Evolutionary conservation across 2,797 vertebrate species (phyloP), one percentile per base, ranked within the genome.

Genomic region (Garrulus glandarius): DNA sequence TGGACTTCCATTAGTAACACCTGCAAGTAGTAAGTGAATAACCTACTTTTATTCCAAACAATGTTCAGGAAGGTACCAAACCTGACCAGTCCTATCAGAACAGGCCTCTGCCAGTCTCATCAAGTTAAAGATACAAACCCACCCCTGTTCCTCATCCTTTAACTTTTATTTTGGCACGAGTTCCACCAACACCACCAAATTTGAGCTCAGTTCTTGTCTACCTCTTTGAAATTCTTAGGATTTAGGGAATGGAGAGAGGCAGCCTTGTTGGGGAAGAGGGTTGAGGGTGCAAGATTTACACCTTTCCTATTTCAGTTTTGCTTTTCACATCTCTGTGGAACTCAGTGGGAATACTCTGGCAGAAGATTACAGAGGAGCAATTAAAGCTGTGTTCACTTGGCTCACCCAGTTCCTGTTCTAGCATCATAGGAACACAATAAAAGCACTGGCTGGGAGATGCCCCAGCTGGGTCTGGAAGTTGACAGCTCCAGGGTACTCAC

Each of bases 401-500:
- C 24, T 29, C n/a, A 70, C 20, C 77, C 50, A 81, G 24, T 6
- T n/a, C 15, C 61, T 67, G 13, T 6, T 24, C 43, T 13, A 67
- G 32, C 20, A 53, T 44, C 57, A 30, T 1, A 87, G 39, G 39
- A 79, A 36, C 57, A 72, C 27, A 49, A 32, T 41, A 77, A 44
- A 69, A 52, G 70, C 70, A 26, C 32, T 1, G 50, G 23, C 32
- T 61, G 63, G 34, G 61, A 68, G 70, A 89, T 69, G 55, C 37
- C 46, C 46, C 70, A 43, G 17, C 7, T 27, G 23, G 65, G 41
- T 91, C 70, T 56, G 57, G 44, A 47, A 77, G 55, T 7, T 9
- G 21, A 23, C 64, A 76, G 43, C 55, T 74, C 50, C 23, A 29
- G 39, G 47, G 27, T 26, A 87, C 98, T 97, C 89, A 99, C 98